Evolutionary conservation across 2,888 invertebrate species (phyloP).

Genomic region (Diloba caeruleocephala): DNA sequence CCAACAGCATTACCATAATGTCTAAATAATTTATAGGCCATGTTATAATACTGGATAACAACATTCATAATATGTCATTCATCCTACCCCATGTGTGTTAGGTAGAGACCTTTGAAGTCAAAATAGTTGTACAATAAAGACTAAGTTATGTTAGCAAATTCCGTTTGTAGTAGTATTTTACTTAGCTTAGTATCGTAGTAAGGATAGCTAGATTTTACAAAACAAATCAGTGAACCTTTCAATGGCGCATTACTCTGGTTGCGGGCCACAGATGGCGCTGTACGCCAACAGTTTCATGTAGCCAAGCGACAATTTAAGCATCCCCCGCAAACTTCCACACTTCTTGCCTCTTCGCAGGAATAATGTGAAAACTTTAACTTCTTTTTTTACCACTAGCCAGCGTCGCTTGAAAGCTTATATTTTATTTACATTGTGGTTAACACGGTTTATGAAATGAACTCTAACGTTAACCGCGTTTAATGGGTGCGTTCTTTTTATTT

Average conservation of each 20-base stretch:
- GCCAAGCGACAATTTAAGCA: slow-evolving; percentile 74
- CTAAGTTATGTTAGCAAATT: slow-evolving; percentile 15
- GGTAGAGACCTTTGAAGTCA: slow-evolving; percentile 14
- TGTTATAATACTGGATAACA: too few species aligned
- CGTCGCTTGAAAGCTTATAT: slow-evolving; percentile 62
- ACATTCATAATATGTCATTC: too few species aligned
- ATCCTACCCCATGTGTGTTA: not conserved
- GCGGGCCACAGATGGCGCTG: slow-evolving; percentile 69
- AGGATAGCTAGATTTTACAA: slow-evolving; percentile 37
- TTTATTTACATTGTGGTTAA: slow-evolving; percentile 63
- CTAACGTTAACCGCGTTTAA: slow-evolving; percentile 25
- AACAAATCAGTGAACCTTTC: slow-evolving; percentile 56
- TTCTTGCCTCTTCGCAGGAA: slow-evolving; percentile 72
- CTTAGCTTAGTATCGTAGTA: slow-evolving; percentile 31
- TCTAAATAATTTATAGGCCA: too few species aligned
- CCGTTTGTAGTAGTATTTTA: slow-evolving; percentile 29
- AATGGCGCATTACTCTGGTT: slow-evolving; percentile 62
- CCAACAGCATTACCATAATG: too few species aligned
- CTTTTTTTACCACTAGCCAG: slow-evolving; percentile 67
- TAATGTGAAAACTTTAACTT: slow-evolving; percentile 77
- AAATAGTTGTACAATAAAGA: slow-evolving; percentile 14
- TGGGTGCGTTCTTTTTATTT: slow-evolving; percentile 16
- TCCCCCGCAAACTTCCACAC: slow-evolving; percentile 69
- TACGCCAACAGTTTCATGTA: slow-evolving; percentile 62
- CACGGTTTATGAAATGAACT: slow-evolving; percentile 36